Conservation (phyloP, 2,113 vertebrate genomes). For the Bostrychus sinensis region DNA sequence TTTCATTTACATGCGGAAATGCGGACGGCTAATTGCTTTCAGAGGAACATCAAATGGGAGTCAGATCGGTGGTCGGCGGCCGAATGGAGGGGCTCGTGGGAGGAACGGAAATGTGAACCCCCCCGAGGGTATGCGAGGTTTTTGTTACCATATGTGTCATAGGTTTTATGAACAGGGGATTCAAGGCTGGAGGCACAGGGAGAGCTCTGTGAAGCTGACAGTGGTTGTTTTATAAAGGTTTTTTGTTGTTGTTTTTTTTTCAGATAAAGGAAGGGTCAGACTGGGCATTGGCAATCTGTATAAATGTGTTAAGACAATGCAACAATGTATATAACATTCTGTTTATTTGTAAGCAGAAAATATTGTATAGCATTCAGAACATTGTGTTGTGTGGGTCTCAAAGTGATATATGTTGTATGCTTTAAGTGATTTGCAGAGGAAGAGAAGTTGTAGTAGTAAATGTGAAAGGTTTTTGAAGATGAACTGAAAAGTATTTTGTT, state of each 20-base stretch:
- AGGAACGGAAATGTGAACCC: conserved; percentile 57
- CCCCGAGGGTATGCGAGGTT: conserved; percentile 43
- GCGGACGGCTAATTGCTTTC: conserved; percentile 78
- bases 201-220: conserved; percentile 36
- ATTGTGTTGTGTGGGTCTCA: too few species aligned
- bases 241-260: too few species aligned
- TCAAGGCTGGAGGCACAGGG: conserved; percentile 16
- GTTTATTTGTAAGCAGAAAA: too few species aligned
- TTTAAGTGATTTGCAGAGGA: too few species aligned
- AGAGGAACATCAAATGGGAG: conserved; percentile 70
- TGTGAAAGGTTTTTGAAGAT: too few species aligned
- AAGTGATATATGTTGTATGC: too few species aligned
- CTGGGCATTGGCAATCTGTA: background rate
- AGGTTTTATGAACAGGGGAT: conserved; percentile 25
- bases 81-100: conserved; percentile 41
- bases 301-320: conserved; percentile 16
- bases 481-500: too few species aligned
- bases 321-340: background rate
- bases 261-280: conserved; percentile 15
- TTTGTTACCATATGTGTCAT: conserved; percentile 56
- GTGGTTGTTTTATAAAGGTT: background rate
- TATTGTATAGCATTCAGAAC: too few species aligned
- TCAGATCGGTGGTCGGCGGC: conserved; percentile 55
- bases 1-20: conserved; percentile 80
- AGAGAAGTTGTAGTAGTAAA: too few species aligned